Conservation (phyloP, 2,888 invertebrate species). For the Dicranocentrus wangi region DNA sequence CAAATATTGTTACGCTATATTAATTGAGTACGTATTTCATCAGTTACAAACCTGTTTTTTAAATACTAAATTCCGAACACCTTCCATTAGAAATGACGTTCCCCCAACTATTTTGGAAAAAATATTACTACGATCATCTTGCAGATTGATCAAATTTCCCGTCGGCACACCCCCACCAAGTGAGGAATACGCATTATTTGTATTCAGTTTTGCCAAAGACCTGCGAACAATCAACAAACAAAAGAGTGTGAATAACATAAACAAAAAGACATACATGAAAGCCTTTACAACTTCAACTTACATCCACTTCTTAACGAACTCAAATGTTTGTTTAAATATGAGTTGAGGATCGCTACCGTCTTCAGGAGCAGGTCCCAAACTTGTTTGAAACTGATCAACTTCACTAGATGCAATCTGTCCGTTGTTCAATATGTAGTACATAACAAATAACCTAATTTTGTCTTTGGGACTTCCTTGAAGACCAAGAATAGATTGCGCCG, state of each 20-base stretch:
- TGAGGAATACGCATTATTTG: constrained; percentile 30
- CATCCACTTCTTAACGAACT: constrained; percentile 96
- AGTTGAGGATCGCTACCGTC: constrained; percentile 75
- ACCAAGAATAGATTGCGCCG: constrained; percentile 78
- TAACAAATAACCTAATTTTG: constrained; percentile 93
- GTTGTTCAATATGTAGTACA: constrained; percentile 83
- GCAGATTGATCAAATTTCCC: constrained; percentile 50
- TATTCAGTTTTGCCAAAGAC: constrained; percentile 48
- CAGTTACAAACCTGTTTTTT: constrained; percentile 86
- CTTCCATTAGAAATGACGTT: constrained; percentile 99
- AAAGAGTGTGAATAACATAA: neutral
- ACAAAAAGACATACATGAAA: too few relatives aligned
- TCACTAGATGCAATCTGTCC: constrained; percentile 78
- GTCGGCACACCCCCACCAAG: constrained; percentile 50
- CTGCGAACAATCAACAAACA: constrained; percentile 66
- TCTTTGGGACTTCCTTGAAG: constrained; percentile 92
- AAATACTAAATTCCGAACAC: constrained; percentile 98
- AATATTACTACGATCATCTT: constrained; percentile 50
- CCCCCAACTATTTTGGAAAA: constrained; percentile 76
- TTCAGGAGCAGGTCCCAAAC: constrained; percentile 89
- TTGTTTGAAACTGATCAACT: constrained; percentile 87
- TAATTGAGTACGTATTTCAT: constrained; percentile 1
- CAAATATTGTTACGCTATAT: too few relatives aligned
- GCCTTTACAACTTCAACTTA: constrained; percentile 78
- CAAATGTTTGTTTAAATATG: constrained; percentile 76